phyloP scores from a whole-genome alignment of 2,888 invertebrate species.

The Hyposoter dolosus region DNA sequence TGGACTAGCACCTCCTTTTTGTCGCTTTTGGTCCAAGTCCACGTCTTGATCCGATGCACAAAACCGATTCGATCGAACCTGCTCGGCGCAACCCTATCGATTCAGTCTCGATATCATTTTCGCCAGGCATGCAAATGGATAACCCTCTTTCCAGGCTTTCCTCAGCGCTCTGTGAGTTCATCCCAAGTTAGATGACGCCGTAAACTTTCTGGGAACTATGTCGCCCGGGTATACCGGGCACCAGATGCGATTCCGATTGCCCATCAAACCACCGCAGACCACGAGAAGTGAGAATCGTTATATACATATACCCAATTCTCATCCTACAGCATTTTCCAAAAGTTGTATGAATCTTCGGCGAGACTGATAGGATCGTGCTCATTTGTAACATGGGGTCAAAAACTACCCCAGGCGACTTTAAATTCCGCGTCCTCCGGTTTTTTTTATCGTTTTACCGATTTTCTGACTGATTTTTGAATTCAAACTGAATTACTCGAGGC shows the following conservation, averaged over 20 bases:
- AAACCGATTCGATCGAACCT: neutral
- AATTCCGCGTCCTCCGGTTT: no score
- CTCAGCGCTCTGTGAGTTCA: slow-evolving; percentile 20
- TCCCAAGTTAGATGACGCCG: slow-evolving; percentile 20
- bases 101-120: slow-evolving; percentile 6
- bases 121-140: slow-evolving; percentile 27
- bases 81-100: neutral
- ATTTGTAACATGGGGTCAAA: no score
- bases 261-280: slow-evolving; percentile 45
- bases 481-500: no score
- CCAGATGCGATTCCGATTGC: slow-evolving; percentile 55
- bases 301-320: slow-evolving; percentile 28
- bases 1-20: neutral
- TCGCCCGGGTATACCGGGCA: slow-evolving; percentile 23
- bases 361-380: neutral
- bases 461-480: no score
- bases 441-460: no score
- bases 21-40: neutral
- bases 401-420: no score
- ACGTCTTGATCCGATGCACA: neutral
- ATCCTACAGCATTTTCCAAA: slow-evolving; percentile 1
- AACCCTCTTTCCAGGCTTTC: slow-evolving; percentile 43
- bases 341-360: neutral
- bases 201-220: slow-evolving; percentile 60
- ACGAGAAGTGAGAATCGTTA: slow-evolving; percentile 47